These are phyloP conservation scores for human DNA, from an alignment of 2,113 vertebrate species.

Conservation along the genomic window DNA sequence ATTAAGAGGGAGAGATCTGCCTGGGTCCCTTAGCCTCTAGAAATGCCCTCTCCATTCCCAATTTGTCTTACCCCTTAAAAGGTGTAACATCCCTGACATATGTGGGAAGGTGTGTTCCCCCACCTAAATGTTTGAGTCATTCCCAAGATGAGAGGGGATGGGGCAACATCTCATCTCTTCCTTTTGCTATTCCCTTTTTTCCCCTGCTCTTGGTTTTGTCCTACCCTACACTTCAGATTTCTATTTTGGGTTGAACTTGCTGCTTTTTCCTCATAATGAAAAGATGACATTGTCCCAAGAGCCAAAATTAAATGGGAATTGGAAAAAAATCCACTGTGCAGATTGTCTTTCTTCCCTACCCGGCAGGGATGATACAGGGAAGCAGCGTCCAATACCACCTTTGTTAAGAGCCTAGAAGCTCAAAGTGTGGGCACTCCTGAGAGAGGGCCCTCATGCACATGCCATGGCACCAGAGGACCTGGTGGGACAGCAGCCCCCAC, in stretches of 20 bases:
- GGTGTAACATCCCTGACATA: background rate
- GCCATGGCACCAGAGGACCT: background rate
- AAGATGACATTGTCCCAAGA: constrained; percentile 44
- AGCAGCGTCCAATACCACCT: background rate
- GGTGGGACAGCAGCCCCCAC: background rate
- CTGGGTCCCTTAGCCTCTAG: background rate
- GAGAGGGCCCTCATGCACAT: background rate
- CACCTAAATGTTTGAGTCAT: background rate
- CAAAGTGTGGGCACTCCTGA: background rate
- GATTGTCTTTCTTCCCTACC: background rate
- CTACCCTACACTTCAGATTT: background rate
- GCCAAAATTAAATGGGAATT: constrained; percentile 19
- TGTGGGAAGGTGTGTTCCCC: background rate
- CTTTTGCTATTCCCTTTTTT: background rate
- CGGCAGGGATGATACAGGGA: background rate
- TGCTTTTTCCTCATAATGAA: constrained; percentile 72
- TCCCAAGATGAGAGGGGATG: background rate
- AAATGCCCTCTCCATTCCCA: background rate
- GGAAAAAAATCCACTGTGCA: background rate
- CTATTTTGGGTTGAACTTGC: constrained; percentile 61
- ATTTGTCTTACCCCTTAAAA: background rate
- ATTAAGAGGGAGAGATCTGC: background rate
- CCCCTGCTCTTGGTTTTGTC: background rate
- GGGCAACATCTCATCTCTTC: background rate
- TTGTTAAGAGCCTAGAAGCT: background rate